phyloP scores from a whole-genome alignment of 2,888 invertebrate species.

The Ochlodes sylvanus region DNA sequence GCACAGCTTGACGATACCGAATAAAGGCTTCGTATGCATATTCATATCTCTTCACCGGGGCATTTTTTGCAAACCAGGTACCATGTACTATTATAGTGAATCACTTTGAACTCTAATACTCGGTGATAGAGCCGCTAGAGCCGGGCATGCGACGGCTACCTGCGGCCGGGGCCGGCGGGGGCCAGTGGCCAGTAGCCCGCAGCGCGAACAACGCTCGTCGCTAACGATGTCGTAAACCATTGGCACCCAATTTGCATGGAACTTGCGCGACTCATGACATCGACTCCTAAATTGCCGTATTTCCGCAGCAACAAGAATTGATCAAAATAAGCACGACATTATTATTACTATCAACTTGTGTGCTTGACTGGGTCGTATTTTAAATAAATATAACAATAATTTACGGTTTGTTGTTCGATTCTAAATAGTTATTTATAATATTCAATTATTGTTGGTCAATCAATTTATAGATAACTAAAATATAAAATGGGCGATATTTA shows the following conservation, averaged over 20 bases:
- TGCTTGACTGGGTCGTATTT: too few species aligned
- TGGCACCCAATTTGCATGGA: conserved; percentile 30
- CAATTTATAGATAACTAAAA: too few species aligned
- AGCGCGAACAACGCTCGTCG: conserved; percentile 11
- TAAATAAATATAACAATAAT: too few species aligned
- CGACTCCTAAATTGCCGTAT: too few species aligned
- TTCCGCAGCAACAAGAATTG: too few species aligned
- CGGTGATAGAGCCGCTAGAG: not conserved
- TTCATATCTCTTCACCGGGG: conserved; percentile 31
- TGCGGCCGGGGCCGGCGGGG: conserved; percentile 12
- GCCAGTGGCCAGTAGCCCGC: conserved; percentile 7
- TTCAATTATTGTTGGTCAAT: too few species aligned
- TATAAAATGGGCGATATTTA: too few species aligned
- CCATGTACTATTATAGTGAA: not conserved
- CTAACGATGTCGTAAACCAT: conserved; percentile 29
- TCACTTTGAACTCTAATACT: conserved; percentile 12
- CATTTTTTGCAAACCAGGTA: conserved; percentile 32
- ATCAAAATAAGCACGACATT: too few species aligned
- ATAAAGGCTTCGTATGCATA: conserved; percentile 30
- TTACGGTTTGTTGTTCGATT: too few species aligned
- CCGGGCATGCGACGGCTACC: not conserved
- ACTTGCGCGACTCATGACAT: not conserved
- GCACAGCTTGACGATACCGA: conserved; percentile 30
- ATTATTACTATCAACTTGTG: too few species aligned
- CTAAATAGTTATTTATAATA: too few species aligned